phyloP scores from a whole-genome alignment of 2,113 vertebrate species.

The Gnathonemus longibarbis region DNA sequence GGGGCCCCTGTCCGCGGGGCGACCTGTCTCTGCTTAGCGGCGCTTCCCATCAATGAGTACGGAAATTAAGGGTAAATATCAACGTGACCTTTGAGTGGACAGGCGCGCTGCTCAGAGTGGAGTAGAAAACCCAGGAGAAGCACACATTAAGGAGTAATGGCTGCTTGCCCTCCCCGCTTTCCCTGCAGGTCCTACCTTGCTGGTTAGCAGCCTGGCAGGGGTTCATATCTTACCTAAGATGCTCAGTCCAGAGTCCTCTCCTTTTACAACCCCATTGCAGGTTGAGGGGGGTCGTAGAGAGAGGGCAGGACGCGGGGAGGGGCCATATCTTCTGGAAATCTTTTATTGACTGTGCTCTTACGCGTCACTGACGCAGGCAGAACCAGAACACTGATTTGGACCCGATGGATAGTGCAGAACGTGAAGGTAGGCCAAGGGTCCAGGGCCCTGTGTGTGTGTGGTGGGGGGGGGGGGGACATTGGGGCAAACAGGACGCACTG shows the following conservation, averaged over 20 bases:
- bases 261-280: background rate
- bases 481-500: background rate
- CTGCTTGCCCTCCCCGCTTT: background rate
- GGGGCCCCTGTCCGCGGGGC: background rate
- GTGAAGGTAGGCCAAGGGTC: background rate
- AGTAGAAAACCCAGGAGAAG: background rate
- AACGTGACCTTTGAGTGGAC: background rate
- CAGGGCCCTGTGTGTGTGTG: background rate
- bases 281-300: background rate
- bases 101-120: background rate
- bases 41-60: background rate
- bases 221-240: background rate
- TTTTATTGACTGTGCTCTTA: background rate
- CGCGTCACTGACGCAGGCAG: background rate
- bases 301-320: background rate
- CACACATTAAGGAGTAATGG: background rate
- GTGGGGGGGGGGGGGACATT: too few species aligned
- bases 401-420: background rate
- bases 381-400: background rate
- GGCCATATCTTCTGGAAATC: background rate
- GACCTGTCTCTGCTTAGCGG: background rate
- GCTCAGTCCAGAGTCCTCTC: background rate
- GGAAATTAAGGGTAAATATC: conserved; percentile 15
- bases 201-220: background rate
- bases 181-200: background rate